phyloP scores from a whole-genome alignment of 2,797 vertebrate genomes.

The Peromyscus eremicus region DNA sequence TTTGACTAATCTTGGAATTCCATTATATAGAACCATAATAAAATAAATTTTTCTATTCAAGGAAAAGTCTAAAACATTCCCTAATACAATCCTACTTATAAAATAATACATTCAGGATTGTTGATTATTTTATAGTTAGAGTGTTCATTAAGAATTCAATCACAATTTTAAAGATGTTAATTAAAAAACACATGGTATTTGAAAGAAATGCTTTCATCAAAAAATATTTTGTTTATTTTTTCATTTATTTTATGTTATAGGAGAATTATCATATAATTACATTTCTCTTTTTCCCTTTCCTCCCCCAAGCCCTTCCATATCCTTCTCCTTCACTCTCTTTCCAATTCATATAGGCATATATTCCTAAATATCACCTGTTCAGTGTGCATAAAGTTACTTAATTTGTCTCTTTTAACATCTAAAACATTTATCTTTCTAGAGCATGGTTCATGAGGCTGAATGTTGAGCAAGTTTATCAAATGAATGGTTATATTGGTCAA shows the following conservation, averaged over 20 bases:
- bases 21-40: neutral
- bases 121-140: neutral
- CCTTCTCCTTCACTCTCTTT: no score
- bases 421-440: neutral
- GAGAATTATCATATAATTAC: neutral
- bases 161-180: neutral
- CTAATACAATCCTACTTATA: neutral
- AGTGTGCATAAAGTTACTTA: neutral
- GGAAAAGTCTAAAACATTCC: neutral
- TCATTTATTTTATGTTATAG: neutral
- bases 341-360: neutral
- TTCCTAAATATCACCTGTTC: neutral
- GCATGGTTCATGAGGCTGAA: neutral
- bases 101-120: neutral
- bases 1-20: neutral
- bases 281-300: neutral
- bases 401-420: neutral
- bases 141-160: neutral
- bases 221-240: neutral
- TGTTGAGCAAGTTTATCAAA: accelerated
- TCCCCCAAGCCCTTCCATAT: neutral
- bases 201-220: neutral
- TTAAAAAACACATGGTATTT: neutral
- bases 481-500: neutral
- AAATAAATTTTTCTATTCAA: neutral